phyloP scores from a whole-genome alignment of 1,140 invertebrate species.

The Phthorimaea operculella region DNA sequence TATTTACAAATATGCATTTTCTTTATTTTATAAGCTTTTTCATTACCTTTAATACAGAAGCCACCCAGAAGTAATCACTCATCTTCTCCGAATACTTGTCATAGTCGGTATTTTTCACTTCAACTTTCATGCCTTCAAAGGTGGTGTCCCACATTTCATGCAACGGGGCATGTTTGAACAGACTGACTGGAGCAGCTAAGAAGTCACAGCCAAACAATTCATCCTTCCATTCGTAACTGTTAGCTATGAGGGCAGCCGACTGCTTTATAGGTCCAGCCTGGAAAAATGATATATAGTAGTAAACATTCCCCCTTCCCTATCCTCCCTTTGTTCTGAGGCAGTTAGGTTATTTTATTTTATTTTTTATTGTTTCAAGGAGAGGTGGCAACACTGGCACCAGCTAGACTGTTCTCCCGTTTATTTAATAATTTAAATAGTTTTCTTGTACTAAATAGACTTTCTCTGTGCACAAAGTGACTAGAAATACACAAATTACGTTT shows the following conservation, averaged over 20 bases:
- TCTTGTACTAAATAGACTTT: too few species aligned
- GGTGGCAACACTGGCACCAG: too few species aligned
- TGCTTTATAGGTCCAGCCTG: constrained; percentile 57
- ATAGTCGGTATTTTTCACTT: constrained; percentile 92
- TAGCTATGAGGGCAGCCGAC: constrained; percentile 64
- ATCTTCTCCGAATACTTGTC: constrained; percentile 78
- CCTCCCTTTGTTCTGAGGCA: too few species aligned
- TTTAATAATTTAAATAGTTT: too few species aligned
- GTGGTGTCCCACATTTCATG: constrained; percentile 94
- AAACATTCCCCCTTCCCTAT: too few species aligned
- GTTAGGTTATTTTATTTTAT: too few species aligned
- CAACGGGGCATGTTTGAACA: constrained; percentile 92
- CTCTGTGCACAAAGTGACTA: too few species aligned
- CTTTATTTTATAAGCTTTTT: too few species aligned
- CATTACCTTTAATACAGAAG: constrained; percentile 81
- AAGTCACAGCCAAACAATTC: constrained; percentile 81
- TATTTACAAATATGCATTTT: too few species aligned
- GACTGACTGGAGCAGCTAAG: constrained; percentile 86
- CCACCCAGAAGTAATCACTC: constrained; percentile 93
- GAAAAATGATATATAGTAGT: constrained; percentile 10
- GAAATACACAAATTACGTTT: too few species aligned
- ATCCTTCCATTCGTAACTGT: constrained; percentile 85
- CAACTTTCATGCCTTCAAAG: constrained; percentile 94
- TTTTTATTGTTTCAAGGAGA: too few species aligned
- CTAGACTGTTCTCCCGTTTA: too few species aligned